Base-by-base conservation (phyloP, 2,113 vertebrate species). In the Ceyx melanurus region DNA sequence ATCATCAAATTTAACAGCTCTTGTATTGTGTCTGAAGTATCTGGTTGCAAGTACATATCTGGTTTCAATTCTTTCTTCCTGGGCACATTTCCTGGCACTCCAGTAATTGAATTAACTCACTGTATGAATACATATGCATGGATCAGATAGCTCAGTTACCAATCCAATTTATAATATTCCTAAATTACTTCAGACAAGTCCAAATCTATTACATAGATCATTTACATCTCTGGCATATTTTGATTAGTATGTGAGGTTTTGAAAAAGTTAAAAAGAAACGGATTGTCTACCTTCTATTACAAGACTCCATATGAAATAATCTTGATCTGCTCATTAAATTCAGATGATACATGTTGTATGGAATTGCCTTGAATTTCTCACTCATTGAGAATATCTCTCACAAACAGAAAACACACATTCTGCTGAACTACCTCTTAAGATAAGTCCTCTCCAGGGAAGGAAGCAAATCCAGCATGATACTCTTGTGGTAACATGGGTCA, bases 51-150 rank as follows among this genome's bases (percentile, higher is more conserved):
- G 20, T 53, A 74, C 22, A 29, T 92, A 82, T 65, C 71, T 86
- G 66, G 50, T 85, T 94, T 95, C 80, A 77, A 3, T 88, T 92
- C 76, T 94, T 16, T 88, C 29, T 90, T 95, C 57, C 79, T 88
- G 46, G 56, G 40, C 64, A 81, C 60, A 88, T 90, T 71, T 83
- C 56, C 82, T 90, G 72, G 64, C 75, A 92, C 88, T 66, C 9
- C 46, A 67, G 76, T 91, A 77, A 80, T 64, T 82, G 72, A 95
- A 86, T 92, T 80, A 91, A 88, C 29, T 83, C 53, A 53, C 60
- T 86, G 13, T 57, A 70, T 88, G 60, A 88, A 93, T 83, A 86
- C 40, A 37, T 77, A 86, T 58, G 37, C 45, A 53, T 57, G 31
- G 58, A 91, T 46, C 48, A 87, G 80, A 72, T 35, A 72, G n/a